Evolutionary conservation across 2,113 vertebrate species (phyloP).

Genomic region (Piprites chloris): DNA sequence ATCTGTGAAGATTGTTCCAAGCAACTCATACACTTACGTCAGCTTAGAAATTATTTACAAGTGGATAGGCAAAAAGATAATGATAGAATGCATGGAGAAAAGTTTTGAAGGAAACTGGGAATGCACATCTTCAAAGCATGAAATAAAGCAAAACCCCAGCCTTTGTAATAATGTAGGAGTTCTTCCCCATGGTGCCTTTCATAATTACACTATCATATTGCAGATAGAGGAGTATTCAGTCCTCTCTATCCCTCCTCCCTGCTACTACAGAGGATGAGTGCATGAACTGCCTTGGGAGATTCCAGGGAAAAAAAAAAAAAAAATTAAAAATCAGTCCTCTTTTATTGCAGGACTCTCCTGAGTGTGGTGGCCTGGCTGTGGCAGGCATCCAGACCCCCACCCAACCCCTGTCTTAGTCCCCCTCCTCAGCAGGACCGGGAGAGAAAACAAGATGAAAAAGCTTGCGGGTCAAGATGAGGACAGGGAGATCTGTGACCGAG

Average conservation of each 20-base stretch:
- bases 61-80: background rate
- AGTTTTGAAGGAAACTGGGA: background rate
- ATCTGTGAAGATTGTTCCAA: conserved; percentile 4
- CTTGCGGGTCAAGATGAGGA: background rate
- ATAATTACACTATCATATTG: background rate
- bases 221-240: background rate
- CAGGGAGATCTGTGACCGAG: background rate
- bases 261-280: background rate
- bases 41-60: background rate
- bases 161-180: background rate
- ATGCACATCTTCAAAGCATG: background rate
- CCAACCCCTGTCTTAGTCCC: background rate
- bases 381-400: background rate
- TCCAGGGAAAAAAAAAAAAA: background rate
- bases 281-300: background rate
- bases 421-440: background rate
- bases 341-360: background rate
- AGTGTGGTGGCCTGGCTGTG: background rate
- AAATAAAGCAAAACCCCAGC: background rate
- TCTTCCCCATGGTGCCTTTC: background rate
- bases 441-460: background rate
- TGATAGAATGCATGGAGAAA: background rate
- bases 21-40: background rate
- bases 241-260: background rate
- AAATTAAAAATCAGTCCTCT: background rate